Base-by-base conservation (phyloP, 2,888 invertebrate species). In the Drosophila tripunctata region DNA sequence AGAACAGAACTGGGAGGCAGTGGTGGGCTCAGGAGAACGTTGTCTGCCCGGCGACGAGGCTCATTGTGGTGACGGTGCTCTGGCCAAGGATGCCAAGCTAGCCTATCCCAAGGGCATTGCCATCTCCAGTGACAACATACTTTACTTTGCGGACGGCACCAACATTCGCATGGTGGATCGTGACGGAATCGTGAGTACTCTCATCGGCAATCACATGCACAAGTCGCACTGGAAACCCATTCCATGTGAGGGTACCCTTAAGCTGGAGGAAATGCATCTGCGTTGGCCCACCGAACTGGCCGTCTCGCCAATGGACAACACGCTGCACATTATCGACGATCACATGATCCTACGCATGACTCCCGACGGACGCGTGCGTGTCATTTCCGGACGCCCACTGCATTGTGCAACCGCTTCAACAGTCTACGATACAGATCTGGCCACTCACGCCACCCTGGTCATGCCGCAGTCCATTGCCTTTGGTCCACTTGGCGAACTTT, bases 21-120 rank as follows among this genome's bases (percentile, higher is more conserved):
- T 98, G 5, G 98, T 98, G 0, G 99, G 99, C 0, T 98, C 97
- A 1, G 98, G 98, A 0, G 97, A 97, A 90, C 93, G 98, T 75
- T 99, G 99, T 90, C 92, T 97, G 2, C 97, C 97, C 0, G 97
- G 98, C 2, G 97, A 97, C 89, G 97, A 97, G 89, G 97, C 97
- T 0, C 96, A 97, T 83, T 99, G 99, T 90, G 99, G 99, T 0
- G 99, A 99, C 89, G 98, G 98, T 1, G 98, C 97, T 0, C 91
- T 96, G 41, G 99, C 99, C 0, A 93, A 96, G 56, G 96, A 97
- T 88, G 99, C 99, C 0, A 97, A 97, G 90, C 93, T 99, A 5
- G 97, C 97, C 0, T 98, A 98, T 90, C 98, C 99, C 0, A 99
- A 99, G 93, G 98, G 98, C 81, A 97, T 99, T 10, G 98, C 98